Conservation (phyloP, 1,140 invertebrate species). For the Drosophila neocordata region DNA sequence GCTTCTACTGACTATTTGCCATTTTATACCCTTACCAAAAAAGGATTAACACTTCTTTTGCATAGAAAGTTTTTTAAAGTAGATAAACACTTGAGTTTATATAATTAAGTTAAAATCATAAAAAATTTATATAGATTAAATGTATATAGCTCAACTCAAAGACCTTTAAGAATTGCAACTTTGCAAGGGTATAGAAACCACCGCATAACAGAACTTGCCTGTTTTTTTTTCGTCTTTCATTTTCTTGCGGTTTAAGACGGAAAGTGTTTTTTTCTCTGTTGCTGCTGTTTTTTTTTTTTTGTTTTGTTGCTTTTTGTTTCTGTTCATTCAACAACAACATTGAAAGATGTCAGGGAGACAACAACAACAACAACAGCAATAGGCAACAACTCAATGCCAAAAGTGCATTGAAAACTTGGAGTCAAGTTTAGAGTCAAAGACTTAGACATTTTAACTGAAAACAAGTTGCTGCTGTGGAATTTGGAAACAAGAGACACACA, state of each 20-base stretch:
- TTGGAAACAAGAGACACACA: conserved; percentile 2
- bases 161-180: background rate
- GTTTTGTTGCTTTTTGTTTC: conserved; percentile 29
- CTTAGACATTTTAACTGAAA: conserved; percentile 55
- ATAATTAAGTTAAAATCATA: too few species aligned
- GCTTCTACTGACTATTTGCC: conserved; percentile 17
- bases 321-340: conserved; percentile 48
- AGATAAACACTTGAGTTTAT: too few species aligned
- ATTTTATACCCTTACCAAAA: background rate
- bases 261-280: conserved; percentile 66
- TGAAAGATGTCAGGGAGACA: conserved; percentile 29
- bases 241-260: conserved; percentile 56
- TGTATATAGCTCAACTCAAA: too few species aligned
- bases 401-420: conserved; percentile 70
- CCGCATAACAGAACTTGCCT: background rate
- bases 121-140: too few species aligned
- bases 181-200: background rate
- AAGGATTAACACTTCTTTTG: too few species aligned
- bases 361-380: conserved; percentile 16
- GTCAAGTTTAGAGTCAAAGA: conserved; percentile 32
- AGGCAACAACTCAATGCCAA: conserved; percentile 76
- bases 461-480: conserved; percentile 28
- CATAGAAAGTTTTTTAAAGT: too few species aligned
- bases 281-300: conserved; percentile 4
- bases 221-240: background rate